Percentiles rank a stretch among this genome's conserved stretches.
These are phyloP conservation scores for Scaptomyza polygonia DNA, from an alignment of 2,888 invertebrate species.

Conservation along the genomic window DNA sequence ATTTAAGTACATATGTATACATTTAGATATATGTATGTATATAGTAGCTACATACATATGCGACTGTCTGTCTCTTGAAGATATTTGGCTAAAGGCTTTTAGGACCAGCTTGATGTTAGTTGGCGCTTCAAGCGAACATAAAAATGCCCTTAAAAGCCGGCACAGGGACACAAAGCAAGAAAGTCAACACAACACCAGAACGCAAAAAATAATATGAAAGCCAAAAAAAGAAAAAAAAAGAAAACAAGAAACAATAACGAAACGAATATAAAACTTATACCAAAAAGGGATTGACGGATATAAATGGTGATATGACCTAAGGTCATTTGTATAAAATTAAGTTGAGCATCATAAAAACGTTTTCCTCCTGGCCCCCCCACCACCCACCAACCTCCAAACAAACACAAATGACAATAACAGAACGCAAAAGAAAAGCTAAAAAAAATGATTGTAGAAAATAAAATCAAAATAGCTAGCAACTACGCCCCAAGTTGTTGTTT, in stretches of 20 bases:
- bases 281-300: constrained; percentile 80
- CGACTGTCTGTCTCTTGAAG: constrained; percentile 67
- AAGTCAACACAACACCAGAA: constrained; percentile 23
- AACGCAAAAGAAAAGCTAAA: constrained; percentile 9
- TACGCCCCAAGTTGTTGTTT: constrained; percentile 59
- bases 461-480: constrained; percentile 57
- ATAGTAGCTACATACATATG: constrained; percentile 33
- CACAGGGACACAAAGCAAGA: constrained; percentile 48
- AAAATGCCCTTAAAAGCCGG: constrained; percentile 76
- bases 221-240: constrained; percentile 6
- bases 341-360: constrained; percentile 76
- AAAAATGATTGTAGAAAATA: constrained; percentile 22
- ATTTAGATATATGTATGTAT: constrained; percentile 26
- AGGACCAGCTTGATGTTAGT: constrained; percentile 75
- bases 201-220: constrained; percentile 12
- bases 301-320: constrained; percentile 79
- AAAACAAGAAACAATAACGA: constrained; percentile 49
- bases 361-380: constrained; percentile 15
- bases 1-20: constrained; percentile 31
- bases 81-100: constrained; percentile 79
- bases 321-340: constrained; percentile 80
- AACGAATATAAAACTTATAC: constrained; percentile 77
- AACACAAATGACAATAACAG: constrained; percentile 58
- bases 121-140: constrained; percentile 76
- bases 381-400: too few relatives aligned